Base-by-base conservation (phyloP, 2,113 vertebrate species). In the Atlantisia rogersi region DNA sequence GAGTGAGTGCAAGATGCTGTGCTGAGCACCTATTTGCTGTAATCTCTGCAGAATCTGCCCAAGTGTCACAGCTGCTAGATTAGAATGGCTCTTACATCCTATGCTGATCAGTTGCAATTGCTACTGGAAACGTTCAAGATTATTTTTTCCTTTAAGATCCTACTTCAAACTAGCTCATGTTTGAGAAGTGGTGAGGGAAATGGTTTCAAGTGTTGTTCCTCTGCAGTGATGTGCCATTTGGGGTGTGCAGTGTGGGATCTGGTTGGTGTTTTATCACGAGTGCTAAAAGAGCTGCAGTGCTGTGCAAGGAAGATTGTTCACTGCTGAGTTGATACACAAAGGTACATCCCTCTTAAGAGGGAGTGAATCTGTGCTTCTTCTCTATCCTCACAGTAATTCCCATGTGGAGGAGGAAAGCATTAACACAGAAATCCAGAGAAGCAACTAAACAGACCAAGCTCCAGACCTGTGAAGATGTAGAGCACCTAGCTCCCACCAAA, bases 21-120 rank as follows among this genome's bases (percentile, higher is more conserved):
- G 48, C 15, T 0, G 7, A 35, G 29, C 29, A 4, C 16, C 55
- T 0, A 0, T 13, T 78, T 91, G 39, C 52, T 71, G 42, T 68
- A 40, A 76, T 46, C 52, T 67, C 37, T 82, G 62, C 40, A 52
- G 62, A 63, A 89, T 87, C 32, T 90, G 35, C 35, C 13, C 58
- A 60, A 52, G 32, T 19, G 39, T 35, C 85, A 87, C 25, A 77
- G 35, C 73, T 78, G 25, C 56, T 46, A 28, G 62, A 42, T 60
- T n/a, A 90, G 37, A 67, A n/a, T 69, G 56, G 15, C 8, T 44
- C 12, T 59, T 86, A n/a, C 18, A 29, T 32, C 42, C 64, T 70
- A 4, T 24, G 17, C 25, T 37, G 60, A 16, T 35, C n/a, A 18
- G 39, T 52, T 84, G 53, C 55, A 77, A 40, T 5, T 55, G 24